Conservation (phyloP, 2,888 invertebrate genomes). For the Himalopsyche kuldschensis region DNA sequence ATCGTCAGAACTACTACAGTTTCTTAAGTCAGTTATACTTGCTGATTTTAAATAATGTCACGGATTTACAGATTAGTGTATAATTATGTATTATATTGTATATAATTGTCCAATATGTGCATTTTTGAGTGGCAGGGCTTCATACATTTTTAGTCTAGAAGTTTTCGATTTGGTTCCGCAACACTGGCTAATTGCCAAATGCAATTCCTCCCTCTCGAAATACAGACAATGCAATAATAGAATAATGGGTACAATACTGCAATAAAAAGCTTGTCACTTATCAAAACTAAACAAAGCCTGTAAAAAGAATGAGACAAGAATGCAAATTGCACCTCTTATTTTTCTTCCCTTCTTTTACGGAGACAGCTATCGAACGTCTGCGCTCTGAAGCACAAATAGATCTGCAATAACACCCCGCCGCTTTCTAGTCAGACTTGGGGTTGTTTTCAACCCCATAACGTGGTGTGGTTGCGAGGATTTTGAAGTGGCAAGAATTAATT, state of each 20-base stretch:
- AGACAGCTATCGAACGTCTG: constrained; percentile 6
- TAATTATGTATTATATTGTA: too few relatives aligned
- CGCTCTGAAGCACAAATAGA: constrained; percentile 23
- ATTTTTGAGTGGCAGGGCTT: too few relatives aligned
- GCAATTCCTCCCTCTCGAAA: not conserved
- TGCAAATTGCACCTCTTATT: constrained; percentile 25
- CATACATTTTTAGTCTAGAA: too few relatives aligned
- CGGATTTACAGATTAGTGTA: too few relatives aligned
- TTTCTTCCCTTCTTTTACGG: not conserved
- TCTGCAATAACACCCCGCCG: constrained; percentile 21
- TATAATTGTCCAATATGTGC: too few relatives aligned
- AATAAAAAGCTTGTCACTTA: constrained; percentile 13
- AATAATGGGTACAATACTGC: not conserved
- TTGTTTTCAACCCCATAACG: not conserved
- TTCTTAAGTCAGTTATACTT: too few relatives aligned
- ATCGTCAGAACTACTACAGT: too few relatives aligned
- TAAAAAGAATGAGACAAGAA: constrained; percentile 7
- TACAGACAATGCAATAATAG: not conserved
- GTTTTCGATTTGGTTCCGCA: too few relatives aligned
- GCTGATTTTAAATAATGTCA: too few relatives aligned
- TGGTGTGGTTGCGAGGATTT: not conserved
- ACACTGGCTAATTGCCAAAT: not conserved
- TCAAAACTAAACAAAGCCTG: constrained; percentile 5
- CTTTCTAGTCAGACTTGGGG: not conserved
- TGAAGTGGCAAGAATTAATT: constrained; percentile 32